Percentiles rank a stretch among this genome's conserved stretches.
These are phyloP conservation scores for Caretta caretta DNA, from an alignment of 2,113 vertebrate species.

Conservation along the genomic window DNA sequence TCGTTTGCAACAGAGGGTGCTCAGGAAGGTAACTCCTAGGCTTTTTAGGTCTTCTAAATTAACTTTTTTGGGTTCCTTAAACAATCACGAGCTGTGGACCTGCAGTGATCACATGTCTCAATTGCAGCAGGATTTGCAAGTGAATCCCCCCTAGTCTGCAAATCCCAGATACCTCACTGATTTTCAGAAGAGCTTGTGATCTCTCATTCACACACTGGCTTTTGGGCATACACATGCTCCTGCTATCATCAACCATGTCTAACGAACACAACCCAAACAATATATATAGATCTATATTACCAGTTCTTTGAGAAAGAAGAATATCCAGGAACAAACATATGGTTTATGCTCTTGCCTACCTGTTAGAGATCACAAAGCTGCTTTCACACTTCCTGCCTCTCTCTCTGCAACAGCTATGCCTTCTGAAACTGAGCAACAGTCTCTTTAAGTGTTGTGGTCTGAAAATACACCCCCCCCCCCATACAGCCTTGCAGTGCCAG, in stretches of 20 bases:
- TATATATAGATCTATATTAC: neutral
- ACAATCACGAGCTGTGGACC: neutral
- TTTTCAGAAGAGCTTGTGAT: conserved; percentile 59
- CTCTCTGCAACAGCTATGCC: conserved; percentile 52
- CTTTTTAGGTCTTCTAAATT: conserved; percentile 32
- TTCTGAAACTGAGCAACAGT: conserved; percentile 50
- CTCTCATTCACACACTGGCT: conserved; percentile 3
- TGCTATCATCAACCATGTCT: neutral
- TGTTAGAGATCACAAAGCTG: conserved; percentile 26
- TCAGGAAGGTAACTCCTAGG: neutral
- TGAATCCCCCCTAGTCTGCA: conserved; percentile 35
- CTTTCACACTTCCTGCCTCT: conserved; percentile 11
- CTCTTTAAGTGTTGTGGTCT: conserved; percentile 50
- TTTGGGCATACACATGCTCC: conserved; percentile 44
- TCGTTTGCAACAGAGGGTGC: neutral
- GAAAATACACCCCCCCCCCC: conserved; percentile 50
- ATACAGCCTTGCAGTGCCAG: conserved; percentile 62
- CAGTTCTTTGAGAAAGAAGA: neutral
- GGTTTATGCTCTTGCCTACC: conserved; percentile 58
- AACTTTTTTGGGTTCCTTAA: conserved; percentile 54
- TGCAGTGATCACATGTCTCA: conserved; percentile 23
- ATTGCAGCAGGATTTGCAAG: conserved; percentile 56
- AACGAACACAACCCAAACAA: neutral
- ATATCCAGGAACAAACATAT: neutral
- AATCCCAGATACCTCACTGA: conserved; percentile 47